These are phyloP conservation scores for Sarcophaga subvicina DNA, from an alignment of 2,888 invertebrate genomes.

Conservation along the genomic window DNA sequence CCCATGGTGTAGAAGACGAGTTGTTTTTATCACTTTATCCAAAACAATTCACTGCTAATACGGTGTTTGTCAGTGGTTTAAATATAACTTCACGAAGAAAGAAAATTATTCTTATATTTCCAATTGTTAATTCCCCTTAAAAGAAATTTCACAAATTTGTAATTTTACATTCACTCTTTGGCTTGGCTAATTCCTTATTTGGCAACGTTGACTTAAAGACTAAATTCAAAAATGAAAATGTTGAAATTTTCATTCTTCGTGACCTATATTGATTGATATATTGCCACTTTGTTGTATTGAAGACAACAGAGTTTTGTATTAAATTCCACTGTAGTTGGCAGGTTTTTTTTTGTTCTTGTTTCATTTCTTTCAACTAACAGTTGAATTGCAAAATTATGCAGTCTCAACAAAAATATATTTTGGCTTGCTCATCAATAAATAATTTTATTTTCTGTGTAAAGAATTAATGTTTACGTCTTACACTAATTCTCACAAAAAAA, in stretches of 20 bases:
- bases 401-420: not conserved
- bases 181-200: not conserved
- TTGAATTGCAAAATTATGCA: too few species aligned
- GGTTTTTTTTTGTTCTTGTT: not conserved
- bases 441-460: not conserved
- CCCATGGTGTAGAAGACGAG: too few species aligned
- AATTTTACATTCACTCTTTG: not conserved
- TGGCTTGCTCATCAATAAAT: conserved; percentile 36
- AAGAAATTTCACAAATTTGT: conserved; percentile 25
- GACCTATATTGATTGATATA: conserved; percentile 29
- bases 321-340: conserved; percentile 47
- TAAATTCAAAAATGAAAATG: conserved; percentile 30
- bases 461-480: not conserved
- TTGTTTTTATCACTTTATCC: conserved; percentile 5
- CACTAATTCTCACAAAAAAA: not conserved
- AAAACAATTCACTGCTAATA: not conserved
- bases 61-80: not conserved
- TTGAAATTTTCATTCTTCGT: conserved; percentile 31
- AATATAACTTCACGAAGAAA: not conserved
- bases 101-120: conserved; percentile 25
- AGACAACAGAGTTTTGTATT: conserved; percentile 20
- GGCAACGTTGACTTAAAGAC: conserved; percentile 9
- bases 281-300: conserved; percentile 26
- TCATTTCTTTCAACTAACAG: not conserved
- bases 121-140: conserved; percentile 26